phyloP scores from a whole-genome alignment of 2,797 vertebrate genomes.

The Agapornis canus region DNA sequence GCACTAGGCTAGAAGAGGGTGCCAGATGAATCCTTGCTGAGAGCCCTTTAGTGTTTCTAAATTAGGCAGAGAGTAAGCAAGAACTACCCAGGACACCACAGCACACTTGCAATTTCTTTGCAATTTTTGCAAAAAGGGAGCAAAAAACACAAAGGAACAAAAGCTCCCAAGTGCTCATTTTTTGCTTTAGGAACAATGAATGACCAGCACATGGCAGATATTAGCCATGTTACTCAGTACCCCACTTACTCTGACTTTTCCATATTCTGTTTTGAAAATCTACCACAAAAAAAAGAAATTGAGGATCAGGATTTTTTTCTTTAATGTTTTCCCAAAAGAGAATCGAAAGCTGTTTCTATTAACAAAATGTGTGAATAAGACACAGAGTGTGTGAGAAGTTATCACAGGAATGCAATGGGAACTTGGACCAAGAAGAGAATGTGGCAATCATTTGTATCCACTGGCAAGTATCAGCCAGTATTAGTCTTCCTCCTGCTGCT shows the following conservation, averaged over 20 bases:
- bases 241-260: neutral
- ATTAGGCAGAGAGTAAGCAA: neutral
- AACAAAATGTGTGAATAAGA: neutral
- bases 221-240: neutral
- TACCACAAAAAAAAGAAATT: neutral
- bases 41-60: neutral
- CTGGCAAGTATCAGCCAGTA: neutral
- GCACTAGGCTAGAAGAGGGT: neutral
- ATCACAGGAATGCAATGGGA: neutral
- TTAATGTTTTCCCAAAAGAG: neutral
- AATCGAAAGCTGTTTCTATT: neutral
- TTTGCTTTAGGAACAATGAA: neutral
- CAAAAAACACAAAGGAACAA: neutral
- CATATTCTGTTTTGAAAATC: neutral
- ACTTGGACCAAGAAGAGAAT: neutral
- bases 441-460: neutral
- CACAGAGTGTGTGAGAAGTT: neutral
- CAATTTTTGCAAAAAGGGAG: neutral
- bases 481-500: neutral
- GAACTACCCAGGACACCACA: neutral
- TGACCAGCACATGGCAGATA: neutral
- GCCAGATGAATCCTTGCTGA: neutral
- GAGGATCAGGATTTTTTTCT: neutral
- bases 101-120: neutral
- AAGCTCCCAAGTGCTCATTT: neutral